Conservation (phyloP, 2,113 vertebrate species). For the Amphilophus citrinellus region DNA sequence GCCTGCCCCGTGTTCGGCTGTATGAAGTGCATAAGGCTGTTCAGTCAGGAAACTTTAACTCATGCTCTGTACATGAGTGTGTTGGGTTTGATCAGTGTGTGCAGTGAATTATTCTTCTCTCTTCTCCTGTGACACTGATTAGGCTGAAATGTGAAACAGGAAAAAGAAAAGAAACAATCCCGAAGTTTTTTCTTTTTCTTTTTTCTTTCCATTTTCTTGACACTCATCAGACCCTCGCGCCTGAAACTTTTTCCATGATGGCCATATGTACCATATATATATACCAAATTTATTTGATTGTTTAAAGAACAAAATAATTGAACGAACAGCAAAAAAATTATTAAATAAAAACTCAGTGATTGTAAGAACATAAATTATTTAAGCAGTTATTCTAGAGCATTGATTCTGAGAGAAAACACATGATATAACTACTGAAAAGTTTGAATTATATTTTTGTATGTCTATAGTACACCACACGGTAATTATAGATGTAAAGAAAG, state of each 20-base stretch:
- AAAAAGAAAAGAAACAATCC: slow-evolving; percentile 36
- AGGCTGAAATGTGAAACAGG: slow-evolving; percentile 40
- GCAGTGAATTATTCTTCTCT: slow-evolving; percentile 40
- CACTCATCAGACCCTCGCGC: slow-evolving; percentile 38
- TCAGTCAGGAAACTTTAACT: background rate
- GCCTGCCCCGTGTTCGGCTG: background rate
- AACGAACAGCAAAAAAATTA: background rate
- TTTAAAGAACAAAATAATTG: background rate
- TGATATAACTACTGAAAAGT: background rate
- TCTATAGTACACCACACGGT: background rate
- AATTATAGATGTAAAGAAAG: background rate
- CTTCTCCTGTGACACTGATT: slow-evolving; percentile 58
- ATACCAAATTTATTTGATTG: background rate
- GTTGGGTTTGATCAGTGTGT: slow-evolving; percentile 23
- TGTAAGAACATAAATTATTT: background rate
- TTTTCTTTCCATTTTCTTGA: slow-evolving; percentile 9
- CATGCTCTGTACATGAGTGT: background rate
- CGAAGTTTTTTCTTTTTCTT: background rate
- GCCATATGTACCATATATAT: background rate
- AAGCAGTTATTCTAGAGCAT: background rate
- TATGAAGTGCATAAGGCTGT: background rate
- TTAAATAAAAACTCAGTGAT: no score
- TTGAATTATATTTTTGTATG: background rate
- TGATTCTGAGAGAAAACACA: background rate
- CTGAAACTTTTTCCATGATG: background rate